Percentiles rank a stretch among this genome's conserved stretches.
These are phyloP conservation scores for Chaetura pelagica DNA, from an alignment of 2,113 vertebrate species.

Conservation along the genomic window DNA sequence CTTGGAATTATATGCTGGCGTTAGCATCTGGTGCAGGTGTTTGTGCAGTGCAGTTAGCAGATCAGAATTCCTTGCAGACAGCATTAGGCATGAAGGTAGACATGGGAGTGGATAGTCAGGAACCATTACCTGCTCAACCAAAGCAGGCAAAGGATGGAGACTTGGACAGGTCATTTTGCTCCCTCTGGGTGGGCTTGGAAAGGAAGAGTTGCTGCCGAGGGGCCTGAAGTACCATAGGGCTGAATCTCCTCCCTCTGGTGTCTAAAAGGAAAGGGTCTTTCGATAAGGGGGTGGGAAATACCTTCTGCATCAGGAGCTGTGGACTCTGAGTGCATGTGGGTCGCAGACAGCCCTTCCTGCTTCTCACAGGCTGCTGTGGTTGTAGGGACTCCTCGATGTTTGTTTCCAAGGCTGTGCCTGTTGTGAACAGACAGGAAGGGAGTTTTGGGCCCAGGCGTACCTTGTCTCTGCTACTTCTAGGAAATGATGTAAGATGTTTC, in stretches of 20 bases:
- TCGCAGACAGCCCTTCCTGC: not conserved
- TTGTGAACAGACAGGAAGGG: not conserved
- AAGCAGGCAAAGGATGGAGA: not conserved
- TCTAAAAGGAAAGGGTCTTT: not conserved
- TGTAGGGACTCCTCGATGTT: not conserved
- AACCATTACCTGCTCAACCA: fast-evolving
- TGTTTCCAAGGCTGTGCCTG: not conserved
- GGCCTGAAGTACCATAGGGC: not conserved
- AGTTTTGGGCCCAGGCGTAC: not conserved
- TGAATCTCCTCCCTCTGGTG: not conserved
- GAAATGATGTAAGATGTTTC: constrained; percentile 5
- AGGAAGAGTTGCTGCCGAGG: not conserved
- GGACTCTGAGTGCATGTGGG: not conserved
- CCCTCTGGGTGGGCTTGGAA: fast-evolving
- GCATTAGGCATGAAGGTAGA: fast-evolving
- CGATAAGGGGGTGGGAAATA: no score
- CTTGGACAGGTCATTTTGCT: not conserved
- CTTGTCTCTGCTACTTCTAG: not conserved
- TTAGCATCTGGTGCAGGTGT: not conserved
- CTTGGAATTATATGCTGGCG: fast-evolving
- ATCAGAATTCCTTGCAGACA: not conserved
- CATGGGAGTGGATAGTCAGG: fast-evolving
- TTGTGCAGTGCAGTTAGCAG: not conserved
- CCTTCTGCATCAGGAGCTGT: not conserved
- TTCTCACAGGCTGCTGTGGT: not conserved